Evolutionary conservation across 2,888 invertebrate genomes (phyloP), one percentile per base, ranked within the genome.

Genomic region (Nomada ferruginata): DNA sequence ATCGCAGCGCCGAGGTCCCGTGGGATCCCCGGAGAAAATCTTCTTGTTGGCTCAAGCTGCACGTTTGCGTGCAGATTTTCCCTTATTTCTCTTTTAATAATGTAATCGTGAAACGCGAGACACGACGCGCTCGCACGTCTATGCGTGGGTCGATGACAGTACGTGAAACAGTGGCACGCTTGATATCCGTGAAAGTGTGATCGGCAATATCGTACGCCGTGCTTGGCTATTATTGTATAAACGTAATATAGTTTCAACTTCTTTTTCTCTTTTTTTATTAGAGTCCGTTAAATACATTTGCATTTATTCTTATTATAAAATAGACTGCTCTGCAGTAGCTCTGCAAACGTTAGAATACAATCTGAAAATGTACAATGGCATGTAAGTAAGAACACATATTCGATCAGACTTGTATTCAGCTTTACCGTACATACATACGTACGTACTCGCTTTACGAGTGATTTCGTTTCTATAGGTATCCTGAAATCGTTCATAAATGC

Each of bases 1-100:
- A 89, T 85, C 85, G 79, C 74, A 50, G 75, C 68, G 80, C 59
- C 79, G 72, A 55, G 71, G 78, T 84, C 82, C 81, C 74, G 20
- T 20, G 85, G 85, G 69, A 81, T 79, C 55, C 20, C 15, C 57
- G n/a, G 50, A 59, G 63, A 26, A 85, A 88, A 81, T 81, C 75
- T 79, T 75, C 61, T 55, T 47, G 68, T 44, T 36, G 76, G 64
- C 64, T 77, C 60, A 44, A n/a, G 44, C 29, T 57, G 42, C 66
- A 66, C 57, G 42, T 64, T 36, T 52, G 47, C 65, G 50, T 61
- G 64, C 50, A 61, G 36, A 71, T 53, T 26, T 61, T 57, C 20
- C 42, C 53, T 68, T 77, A 71, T 69, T 36, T 52, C 74, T 71
- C 74, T 79, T 87, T 70, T 78, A 79, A 85, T 82, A 76, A 79